Evolutionary conservation across 2,888 invertebrate species (phyloP).

Genomic region (Cephonodes hylas): DNA sequence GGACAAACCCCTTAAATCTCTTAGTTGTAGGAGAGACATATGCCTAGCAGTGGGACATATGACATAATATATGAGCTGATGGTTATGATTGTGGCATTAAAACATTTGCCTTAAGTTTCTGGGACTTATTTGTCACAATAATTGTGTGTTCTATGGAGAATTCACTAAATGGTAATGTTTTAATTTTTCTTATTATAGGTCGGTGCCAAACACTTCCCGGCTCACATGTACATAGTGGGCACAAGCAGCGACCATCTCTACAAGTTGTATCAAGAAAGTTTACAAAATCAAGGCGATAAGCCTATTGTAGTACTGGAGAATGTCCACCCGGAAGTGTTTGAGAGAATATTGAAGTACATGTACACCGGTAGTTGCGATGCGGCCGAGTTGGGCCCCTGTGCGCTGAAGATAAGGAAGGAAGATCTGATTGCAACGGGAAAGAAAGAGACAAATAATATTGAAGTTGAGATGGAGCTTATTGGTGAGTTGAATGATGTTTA

Average conservation of each 20-base stretch:
- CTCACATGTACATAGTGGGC: slow-evolving; percentile 87
- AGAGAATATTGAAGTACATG: slow-evolving; percentile 84
- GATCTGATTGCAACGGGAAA: slow-evolving; percentile 49
- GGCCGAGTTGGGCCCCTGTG: slow-evolving; percentile 73
- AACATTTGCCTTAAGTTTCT: too few relatives aligned
- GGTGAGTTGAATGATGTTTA: slow-evolving; percentile 54
- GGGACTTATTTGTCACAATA: too few relatives aligned
- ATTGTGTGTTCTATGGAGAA: too few relatives aligned
- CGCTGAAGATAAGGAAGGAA: slow-evolving; percentile 68
- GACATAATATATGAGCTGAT: too few relatives aligned
- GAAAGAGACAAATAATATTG: slow-evolving; percentile 52
- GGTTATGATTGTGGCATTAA: too few relatives aligned
- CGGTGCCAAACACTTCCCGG: slow-evolving; percentile 82
- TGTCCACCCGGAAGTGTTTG: slow-evolving; percentile 84
- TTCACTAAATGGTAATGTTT: too few relatives aligned
- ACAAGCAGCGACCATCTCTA: slow-evolving; percentile 83
- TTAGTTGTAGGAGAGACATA: too few relatives aligned
- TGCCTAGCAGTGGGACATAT: too few relatives aligned
- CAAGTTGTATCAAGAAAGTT: slow-evolving; percentile 72
- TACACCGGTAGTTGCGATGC: slow-evolving; percentile 86
- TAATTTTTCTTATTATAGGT: slow-evolving; percentile 61
- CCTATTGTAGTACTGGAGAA: slow-evolving; percentile 74
- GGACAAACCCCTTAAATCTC: too few relatives aligned
- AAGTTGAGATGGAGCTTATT: slow-evolving; percentile 48
- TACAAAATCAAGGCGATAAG: slow-evolving; percentile 45